Conservation (phyloP, 2,797 vertebrate species). For the Dicrostonyx torquatus region DNA sequence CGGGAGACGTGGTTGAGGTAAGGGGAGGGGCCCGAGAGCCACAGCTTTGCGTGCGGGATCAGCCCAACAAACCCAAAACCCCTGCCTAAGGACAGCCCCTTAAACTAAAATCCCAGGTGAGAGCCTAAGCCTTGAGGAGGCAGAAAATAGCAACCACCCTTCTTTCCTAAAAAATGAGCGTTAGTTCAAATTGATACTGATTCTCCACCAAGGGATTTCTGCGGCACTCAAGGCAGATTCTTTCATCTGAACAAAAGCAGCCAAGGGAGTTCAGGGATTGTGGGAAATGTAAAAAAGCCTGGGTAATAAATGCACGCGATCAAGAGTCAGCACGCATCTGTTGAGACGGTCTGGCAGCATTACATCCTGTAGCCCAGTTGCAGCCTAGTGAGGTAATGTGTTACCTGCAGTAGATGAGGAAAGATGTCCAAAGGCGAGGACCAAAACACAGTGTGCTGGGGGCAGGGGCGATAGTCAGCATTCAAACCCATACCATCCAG, state of each 20-base stretch:
- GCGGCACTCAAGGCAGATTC: neutral
- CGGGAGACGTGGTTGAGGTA: neutral
- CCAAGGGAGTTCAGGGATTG: neutral
- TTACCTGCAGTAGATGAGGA: neutral
- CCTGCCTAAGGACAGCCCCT: no score
- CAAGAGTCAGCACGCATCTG: neutral
- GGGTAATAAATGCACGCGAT: neutral
- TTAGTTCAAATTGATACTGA: neutral
- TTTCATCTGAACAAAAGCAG: neutral
- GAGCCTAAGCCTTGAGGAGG: neutral
- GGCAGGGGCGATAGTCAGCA: neutral
- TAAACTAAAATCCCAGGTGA: neutral
- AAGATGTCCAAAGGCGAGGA: neutral
- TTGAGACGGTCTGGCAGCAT: neutral
- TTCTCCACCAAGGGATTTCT: neutral
- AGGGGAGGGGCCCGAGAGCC: neutral
- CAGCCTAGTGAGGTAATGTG: neutral
- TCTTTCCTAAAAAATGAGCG: neutral
- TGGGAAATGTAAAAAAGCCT: neutral
- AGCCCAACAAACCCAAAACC: no score
- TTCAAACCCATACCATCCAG: neutral
- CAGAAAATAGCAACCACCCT: neutral
- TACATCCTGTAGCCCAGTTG: neutral
- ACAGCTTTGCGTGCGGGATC: no score
- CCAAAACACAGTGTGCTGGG: neutral